Evolutionary conservation across 2,797 vertebrate species (phyloP).

Genomic region (Uromys caudimaculatus): DNA sequence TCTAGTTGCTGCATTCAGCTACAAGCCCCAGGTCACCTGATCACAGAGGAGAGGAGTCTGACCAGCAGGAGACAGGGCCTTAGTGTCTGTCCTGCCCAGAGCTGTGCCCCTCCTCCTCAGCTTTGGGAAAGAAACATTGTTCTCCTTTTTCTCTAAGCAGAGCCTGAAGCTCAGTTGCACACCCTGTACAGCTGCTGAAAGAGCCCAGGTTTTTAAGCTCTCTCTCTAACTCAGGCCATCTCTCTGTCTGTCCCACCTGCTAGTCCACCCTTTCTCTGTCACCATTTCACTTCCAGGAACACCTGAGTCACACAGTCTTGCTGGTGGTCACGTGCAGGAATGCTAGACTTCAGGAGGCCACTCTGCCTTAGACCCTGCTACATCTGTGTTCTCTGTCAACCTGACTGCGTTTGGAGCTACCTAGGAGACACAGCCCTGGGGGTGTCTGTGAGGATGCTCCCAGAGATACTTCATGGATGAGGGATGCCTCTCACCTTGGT

Average conservation of each 20-base stretch:
- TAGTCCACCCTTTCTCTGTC: not conserved
- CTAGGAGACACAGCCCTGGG: not conserved
- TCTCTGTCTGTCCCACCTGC: accelerated
- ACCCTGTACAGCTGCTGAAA: not conserved
- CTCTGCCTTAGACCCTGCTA: no score
- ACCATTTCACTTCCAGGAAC: not conserved
- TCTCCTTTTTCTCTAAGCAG: not conserved
- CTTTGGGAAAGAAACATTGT: accelerated
- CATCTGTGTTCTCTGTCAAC: not conserved
- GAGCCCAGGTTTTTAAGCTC: not conserved
- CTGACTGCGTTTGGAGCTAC: not conserved
- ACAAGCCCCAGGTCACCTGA: not conserved
- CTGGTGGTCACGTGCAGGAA: not conserved
- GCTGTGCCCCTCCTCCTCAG: not conserved
- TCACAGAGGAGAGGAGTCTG: not conserved
- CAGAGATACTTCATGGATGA: not conserved
- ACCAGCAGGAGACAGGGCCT: not conserved
- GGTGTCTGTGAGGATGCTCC: not conserved
- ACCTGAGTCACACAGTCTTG: not conserved
- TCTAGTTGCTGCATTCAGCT: accelerated
- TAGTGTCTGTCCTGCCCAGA: not conserved
- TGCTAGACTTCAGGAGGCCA: not conserved
- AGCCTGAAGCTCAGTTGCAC: not conserved
- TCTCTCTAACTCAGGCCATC: no score
- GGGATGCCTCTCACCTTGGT: not conserved